Conservation (phyloP, 2,113 vertebrate species). For the Ia io region DNA sequence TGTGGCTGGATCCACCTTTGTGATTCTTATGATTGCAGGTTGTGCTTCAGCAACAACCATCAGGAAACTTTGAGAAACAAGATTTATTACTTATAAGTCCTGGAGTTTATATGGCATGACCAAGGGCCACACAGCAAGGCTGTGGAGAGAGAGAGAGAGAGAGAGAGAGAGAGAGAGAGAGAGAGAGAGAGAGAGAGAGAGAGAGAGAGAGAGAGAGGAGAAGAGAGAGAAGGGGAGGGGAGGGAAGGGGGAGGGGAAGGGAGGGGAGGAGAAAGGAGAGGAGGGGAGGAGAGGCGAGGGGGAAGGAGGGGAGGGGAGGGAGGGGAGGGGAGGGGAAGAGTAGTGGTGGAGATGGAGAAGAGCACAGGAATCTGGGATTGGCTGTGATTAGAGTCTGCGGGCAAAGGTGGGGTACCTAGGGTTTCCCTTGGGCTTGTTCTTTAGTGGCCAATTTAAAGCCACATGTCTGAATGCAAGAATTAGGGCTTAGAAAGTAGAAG, state of each 20-base stretch:
- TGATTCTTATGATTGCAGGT: not conserved
- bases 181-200: no score
- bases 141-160: no score
- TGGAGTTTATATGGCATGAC: not conserved
- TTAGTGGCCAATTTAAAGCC: not conserved
- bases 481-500: not conserved
- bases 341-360: not conserved
- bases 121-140: not conserved
- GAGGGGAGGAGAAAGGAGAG: no score
- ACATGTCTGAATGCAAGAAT: not conserved
- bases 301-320: not conserved
- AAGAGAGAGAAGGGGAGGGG: no score
- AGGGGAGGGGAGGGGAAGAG: not conserved
- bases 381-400: not conserved
- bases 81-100: not conserved
- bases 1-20: not conserved
- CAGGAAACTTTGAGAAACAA: not conserved
- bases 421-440: not conserved
- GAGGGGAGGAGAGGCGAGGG: no score
- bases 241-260: no score
- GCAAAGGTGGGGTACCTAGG: not conserved
- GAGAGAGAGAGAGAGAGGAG: no score
- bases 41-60: not conserved
- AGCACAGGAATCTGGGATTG: not conserved
- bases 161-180: no score